These are phyloP conservation scores for Drosophila tani DNA, from an alignment of 1,140 invertebrate genomes.

Conservation along the genomic window DNA sequence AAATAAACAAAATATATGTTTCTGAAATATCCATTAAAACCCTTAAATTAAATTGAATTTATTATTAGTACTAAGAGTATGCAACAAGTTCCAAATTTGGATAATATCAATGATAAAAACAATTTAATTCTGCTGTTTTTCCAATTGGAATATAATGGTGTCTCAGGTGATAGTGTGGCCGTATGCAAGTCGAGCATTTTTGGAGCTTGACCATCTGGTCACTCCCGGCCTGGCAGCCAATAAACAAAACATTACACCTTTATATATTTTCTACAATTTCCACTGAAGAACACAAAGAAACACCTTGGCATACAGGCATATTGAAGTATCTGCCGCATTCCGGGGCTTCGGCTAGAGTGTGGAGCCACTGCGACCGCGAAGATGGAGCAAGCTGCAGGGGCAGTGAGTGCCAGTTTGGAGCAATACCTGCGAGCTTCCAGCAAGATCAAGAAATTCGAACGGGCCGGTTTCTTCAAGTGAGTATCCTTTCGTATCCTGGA, in stretches of 20 bases:
- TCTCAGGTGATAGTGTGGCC: neutral
- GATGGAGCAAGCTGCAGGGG: constrained; percentile 51
- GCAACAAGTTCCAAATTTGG: too few relatives aligned
- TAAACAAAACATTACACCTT: constrained; percentile 12
- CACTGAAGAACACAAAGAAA: neutral
- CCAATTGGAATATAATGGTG: neutral
- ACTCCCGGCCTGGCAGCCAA: neutral
- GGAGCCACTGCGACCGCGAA: neutral
- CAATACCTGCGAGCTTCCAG: constrained; percentile 76
- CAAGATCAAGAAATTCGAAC: constrained; percentile 82
- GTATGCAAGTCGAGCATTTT: neutral
- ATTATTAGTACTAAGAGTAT: too few relatives aligned
- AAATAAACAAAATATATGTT: too few relatives aligned
- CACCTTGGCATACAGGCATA: neutral
- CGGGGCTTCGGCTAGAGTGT: constrained; percentile 2
- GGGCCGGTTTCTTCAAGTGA: constrained; percentile 83
- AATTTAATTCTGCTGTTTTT: too few relatives aligned
- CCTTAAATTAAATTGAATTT: too few relatives aligned
- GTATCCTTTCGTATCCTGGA: constrained; percentile 16
- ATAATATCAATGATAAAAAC: too few relatives aligned
- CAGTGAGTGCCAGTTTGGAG: constrained; percentile 71
- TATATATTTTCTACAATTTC: neutral
- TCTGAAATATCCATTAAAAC: too few relatives aligned
- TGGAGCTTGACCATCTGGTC: neutral
- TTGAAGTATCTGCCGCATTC: neutral